Base-by-base conservation (phyloP, 2,797 vertebrate genomes). In the Mionectes olivaceus region DNA sequence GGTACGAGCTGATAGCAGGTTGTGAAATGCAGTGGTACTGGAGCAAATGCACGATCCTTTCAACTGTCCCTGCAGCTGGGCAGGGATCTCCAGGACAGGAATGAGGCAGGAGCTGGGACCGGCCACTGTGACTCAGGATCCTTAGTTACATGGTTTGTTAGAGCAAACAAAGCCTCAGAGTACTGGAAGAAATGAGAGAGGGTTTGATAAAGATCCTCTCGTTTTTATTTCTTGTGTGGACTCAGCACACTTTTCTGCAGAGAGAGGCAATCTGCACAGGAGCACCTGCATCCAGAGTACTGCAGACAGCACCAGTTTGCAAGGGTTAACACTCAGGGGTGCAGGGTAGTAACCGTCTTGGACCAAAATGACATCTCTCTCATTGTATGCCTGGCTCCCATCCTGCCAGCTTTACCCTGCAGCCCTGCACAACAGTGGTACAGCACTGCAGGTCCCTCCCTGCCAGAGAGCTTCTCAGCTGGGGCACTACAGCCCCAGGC, bases 161-260 rank as follows among this genome's bases (percentile, higher is more conserved):
- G 39, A 82, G 70, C 85, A 94, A 96, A 91, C 79, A 94, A 63
- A 87, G 33, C 69, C 47, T 65, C 21, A 21, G 43, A 91, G 65
- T 46, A 60, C 76, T 55, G 47, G 75, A 47, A 74, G 75, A 86
- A 83, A 49, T 46, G 46, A 41, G 61, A 78, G 41, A 44, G 27
- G 19, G 19, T 81, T 87, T 89, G 93, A 68, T 90, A 89, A 85
- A 80, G 78, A 89, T 67, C 56, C 41, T 95, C 33, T 89, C 76
- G 70, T 76, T 96, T 87, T 89, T 64, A 73, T 93, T 90, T 89
- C 78, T 92, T 89, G 41, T 64, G 60, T 83, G 49, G 71, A 77
- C 64, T 92, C 82, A 55, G 75, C 73, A 93, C 56, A 70, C 7
- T 10, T 77, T 85, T 77, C 76, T 91, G 76, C 91, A 92, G 82